Evolutionary conservation across 2,888 invertebrate species (phyloP), one percentile per base, ranked within the genome.

Genomic region (Ectemnius lituratus): DNA sequence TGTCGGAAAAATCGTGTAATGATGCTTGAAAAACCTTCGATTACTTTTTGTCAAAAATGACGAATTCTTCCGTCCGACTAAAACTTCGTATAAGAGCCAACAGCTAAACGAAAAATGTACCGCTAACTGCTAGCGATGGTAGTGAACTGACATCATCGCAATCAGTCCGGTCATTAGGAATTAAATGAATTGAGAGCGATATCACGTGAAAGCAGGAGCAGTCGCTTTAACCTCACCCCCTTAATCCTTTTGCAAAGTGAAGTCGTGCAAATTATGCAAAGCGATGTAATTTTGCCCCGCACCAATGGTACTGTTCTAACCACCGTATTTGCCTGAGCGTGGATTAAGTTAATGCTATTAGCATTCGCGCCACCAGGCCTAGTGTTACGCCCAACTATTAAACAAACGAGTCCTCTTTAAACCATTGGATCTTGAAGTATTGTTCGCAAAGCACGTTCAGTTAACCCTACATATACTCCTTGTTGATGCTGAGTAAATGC

Each of bases 161-260:
- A 37, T 37, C 63, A 13, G 2, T 27, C 13, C 27, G 8, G 11
- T 14, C 11, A 23, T 13, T 11, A 14, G 37, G 45, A 62, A 14
- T 16, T 18, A 28, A 62, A 13, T n/a, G 37, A 37, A 37, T 37
- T 37, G 11, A 37, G 37, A 11, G 37, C 11, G 37, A 37, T 37
- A 6, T 37, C 37, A 37, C 11, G 11, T 37, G 37, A 6, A 37
- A 37, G 37, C 8, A 37, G 37, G 37, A 37, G 37, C 13, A 70
- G 75, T 64, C 56, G 20, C 20, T 49, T 16, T 46, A 66, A 67
- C 64, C 61, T 47, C 57, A 37, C 52, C 61, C 47, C 46, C 61
- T 64, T 76, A 76, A 76, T 76, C 67, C 75, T 49, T 67, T 64
- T 75, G 56, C 70, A 16, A 64, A 75, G 61, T 66, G 37, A 4